Evolutionary conservation across 1,140 invertebrate species (phyloP).

Genomic region (Monochamus saltuarius): DNA sequence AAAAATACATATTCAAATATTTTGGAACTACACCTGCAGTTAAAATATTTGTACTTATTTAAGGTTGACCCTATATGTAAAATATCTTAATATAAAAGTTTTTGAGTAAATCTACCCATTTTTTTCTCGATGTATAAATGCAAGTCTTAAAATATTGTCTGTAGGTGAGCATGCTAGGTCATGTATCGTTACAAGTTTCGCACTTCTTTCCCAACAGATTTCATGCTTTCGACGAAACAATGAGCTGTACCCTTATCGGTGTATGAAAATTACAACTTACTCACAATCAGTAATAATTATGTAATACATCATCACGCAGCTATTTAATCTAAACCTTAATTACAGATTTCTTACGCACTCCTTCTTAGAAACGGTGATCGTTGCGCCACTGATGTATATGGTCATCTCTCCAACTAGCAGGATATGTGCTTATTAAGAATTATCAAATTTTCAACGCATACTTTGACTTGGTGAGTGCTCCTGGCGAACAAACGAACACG

Average conservation of each 20-base stretch:
- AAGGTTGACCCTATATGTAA: too few species aligned
- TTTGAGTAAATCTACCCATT: too few species aligned
- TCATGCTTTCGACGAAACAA: background rate
- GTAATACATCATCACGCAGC: background rate
- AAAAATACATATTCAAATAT: too few species aligned
- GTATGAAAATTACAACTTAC: background rate
- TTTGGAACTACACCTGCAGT: too few species aligned
- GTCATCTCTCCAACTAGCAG: background rate
- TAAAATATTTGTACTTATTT: too few species aligned
- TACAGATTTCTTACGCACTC: conserved; percentile 1
- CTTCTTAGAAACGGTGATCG: background rate
- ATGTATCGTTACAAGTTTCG: background rate
- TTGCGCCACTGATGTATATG: background rate
- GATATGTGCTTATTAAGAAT: background rate
- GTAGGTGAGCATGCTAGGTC: too few species aligned
- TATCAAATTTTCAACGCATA: conserved; percentile 10
- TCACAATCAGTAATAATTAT: conserved; percentile 8
- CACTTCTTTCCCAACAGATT: background rate
- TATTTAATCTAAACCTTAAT: conserved; percentile 8
- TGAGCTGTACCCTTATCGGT: background rate
- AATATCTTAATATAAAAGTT: too few species aligned
- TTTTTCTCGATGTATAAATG: background rate
- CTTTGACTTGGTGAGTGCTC: background rate
- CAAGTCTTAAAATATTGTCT: background rate
- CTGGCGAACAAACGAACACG: background rate